Base-by-base conservation (phyloP, 2,113 vertebrate species). In the Microcebus lehilahytsara region DNA sequence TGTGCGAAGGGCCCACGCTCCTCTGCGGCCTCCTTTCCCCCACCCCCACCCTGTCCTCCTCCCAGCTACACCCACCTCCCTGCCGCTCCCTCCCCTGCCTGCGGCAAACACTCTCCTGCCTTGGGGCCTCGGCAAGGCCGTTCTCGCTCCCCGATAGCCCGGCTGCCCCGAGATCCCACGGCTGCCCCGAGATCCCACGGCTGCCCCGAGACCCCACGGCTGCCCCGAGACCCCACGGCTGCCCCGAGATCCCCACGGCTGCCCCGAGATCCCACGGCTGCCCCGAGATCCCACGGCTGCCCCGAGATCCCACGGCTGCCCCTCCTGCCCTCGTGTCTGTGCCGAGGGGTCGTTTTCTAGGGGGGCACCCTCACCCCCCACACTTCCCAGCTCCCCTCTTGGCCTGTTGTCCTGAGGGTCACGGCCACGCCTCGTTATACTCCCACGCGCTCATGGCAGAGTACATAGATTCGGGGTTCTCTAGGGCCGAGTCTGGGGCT, bases 391-490 rank as follows among this genome's bases (percentile, higher is more conserved):
- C 19, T 40, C 17, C 56, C 27, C n/a, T 30, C 69, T 17, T 0
- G 0, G 25, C 27, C 9, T 22, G 2, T 13, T 1, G 5, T 51
- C 78, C 62, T 0, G 9, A 5, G 22, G 34, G 62, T 23, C 14
- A 0, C 6, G 7, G 60, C 34, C 17, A 1, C 14, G 58, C 58
- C n/a, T 2, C 6, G 2, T 46, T 2, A 6, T 13, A 8, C 3
- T 1, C 0, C 20, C 0, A 6, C 0, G 5, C 0, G 5, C 72
- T 40, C 46, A 2, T 3, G 5, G 23, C 5, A n/a, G n/a, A 10
- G 22, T 8, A 62, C 77, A 27, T 2, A 22, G 78, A 16, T 22
- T n/a, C 34, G 16, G 56, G 1, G 9, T 12, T 69, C 42, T 23
- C 6, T 7, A 71, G 34, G 34, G 16, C 49, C 40, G 2, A 19